Percentiles rank a stretch among this genome's conserved stretches.
These are phyloP conservation scores for Zootoca vivipara DNA, from an alignment of 2,113 vertebrate species.

Conservation along the genomic window DNA sequence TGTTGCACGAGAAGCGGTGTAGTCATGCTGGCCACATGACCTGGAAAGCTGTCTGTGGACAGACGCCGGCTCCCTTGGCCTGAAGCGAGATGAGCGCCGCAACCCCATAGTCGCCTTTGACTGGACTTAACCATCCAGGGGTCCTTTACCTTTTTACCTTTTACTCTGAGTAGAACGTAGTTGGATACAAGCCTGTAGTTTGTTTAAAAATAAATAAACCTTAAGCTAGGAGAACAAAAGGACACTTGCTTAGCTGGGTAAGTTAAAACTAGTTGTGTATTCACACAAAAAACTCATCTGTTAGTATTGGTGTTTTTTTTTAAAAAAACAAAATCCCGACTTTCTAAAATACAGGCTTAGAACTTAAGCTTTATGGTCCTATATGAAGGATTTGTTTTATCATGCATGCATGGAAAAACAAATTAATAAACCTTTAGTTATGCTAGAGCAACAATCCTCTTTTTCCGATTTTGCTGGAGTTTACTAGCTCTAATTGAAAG, in stretches of 20 bases:
- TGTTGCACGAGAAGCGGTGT: too few species aligned
- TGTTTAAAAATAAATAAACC: neutral
- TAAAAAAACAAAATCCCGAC: neutral
- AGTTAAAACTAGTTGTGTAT: neutral
- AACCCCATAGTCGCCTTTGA: too few species aligned
- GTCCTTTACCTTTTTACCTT: too few species aligned
- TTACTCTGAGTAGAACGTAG: too few species aligned
- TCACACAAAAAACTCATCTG: neutral
- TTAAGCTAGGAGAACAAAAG: neutral
- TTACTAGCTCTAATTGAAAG: slow-evolving; percentile 43
- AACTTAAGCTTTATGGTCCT: neutral
- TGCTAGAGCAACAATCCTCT: neutral
- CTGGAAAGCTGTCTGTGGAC: too few species aligned
- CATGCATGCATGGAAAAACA: neutral
- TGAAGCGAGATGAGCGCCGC: too few species aligned
- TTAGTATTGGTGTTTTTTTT: neutral
- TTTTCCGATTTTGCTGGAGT: slow-evolving; percentile 16
- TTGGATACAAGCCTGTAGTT: neutral
- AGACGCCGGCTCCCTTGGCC: too few species aligned
- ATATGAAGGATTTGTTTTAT: neutral
- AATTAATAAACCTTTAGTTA: slow-evolving; percentile 20
- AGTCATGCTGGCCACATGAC: too few species aligned
- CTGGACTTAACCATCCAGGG: too few species aligned
- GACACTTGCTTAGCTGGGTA: neutral
- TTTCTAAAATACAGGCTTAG: slow-evolving; percentile 2